Base-by-base conservation (phyloP, 2,113 vertebrate genomes). In the Motacilla alba region DNA sequence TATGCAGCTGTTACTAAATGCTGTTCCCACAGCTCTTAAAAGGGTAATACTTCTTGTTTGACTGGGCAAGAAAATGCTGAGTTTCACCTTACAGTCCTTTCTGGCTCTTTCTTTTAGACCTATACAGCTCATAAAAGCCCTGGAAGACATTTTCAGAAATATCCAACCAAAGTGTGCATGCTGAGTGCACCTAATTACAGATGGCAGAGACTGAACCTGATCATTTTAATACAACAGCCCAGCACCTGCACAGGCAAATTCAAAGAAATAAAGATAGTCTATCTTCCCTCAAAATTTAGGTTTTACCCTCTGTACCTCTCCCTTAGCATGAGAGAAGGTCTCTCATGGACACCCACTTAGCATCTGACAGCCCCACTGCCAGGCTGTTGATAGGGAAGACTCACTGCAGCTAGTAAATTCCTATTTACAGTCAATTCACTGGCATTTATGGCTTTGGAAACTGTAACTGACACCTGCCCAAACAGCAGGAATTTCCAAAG, bases 31-130 rank as follows among this genome's bases (percentile, higher is more conserved):
- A 84, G 31, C 88, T 91, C 56, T 82, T 76, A n/a, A 92, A 87
- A 93, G 58, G 64, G 21, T 75, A 92, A 92, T 80, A 87, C 14
- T 85, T 92, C 67, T 88, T 81, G 77, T 94, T 11, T 92, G 88
- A 88, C 75, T 69, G 37, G 44, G 56, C 60, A 92, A 73, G 72
- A 91, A 94, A 92, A 84, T 43, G 89, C 87, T 73, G 81, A 87
- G 41, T 87, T 95, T 91, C 73, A 91, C 31, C 49, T 75, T 8
- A 2, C 49, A 89, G 73, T 68, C 53, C 60, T 56, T 91, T 46
- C 89, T 87, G 66, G 20, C 33, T 89, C 44, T 89, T 80, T 78
- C 55, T 70, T 95, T 89, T 49, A 89, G 44, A 64, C 58, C 44
- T 90, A 79, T 60, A 30, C 41, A 50, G 30, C 56, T 84, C 80